phyloP scores from a whole-genome alignment of 1,140 invertebrate species.

The Hetaerina americana region DNA sequence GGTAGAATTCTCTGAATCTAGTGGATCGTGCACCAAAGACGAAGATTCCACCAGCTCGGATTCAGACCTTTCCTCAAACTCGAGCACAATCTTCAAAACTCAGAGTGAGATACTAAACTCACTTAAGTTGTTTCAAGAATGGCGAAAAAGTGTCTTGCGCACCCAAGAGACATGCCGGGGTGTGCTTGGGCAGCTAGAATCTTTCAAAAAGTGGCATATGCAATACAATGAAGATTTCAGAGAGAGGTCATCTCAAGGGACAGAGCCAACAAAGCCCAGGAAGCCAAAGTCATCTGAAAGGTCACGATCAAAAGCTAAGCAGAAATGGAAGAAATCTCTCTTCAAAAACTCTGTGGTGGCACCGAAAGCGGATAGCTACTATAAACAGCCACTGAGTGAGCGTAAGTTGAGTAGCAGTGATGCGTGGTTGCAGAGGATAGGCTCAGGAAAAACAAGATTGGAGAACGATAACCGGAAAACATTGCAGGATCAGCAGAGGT shows the following conservation, averaged over 20 bases:
- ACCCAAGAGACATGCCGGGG: not conserved
- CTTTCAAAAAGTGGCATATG: not conserved
- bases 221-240: not conserved
- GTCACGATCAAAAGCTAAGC: not conserved
- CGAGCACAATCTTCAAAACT: too few relatives aligned
- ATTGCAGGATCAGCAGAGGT: too few relatives aligned
- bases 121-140: not conserved
- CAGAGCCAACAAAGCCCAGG: not conserved
- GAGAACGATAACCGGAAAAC: too few relatives aligned
- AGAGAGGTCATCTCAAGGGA: not conserved
- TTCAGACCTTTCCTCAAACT: too few relatives aligned
- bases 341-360: not conserved
- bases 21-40: too few relatives aligned
- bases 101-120: not conserved
- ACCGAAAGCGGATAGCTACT: too few relatives aligned
- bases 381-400: too few relatives aligned
- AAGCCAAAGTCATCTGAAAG: not conserved
- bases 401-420: too few relatives aligned
- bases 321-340: not conserved
- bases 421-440: too few relatives aligned
- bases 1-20: too few relatives aligned
- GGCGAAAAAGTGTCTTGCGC: not conserved
- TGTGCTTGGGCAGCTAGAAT: not conserved
- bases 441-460: too few relatives aligned
- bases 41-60: too few relatives aligned